phyloP scores from a whole-genome alignment of 2,888 invertebrate species.

The Serripes groenlandicus region DNA sequence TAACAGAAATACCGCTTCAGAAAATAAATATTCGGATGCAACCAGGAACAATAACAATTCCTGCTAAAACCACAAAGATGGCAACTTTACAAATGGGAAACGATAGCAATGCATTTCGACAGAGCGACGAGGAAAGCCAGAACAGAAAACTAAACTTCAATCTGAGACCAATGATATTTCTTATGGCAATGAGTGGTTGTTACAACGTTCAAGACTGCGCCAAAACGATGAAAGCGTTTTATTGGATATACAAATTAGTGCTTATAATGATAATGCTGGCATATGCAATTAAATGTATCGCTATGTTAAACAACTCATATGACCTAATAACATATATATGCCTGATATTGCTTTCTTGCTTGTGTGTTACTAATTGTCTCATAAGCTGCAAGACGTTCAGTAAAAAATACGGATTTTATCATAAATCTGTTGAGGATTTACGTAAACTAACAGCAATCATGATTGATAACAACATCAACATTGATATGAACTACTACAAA shows the following conservation, averaged over 20 bases:
- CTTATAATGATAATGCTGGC: neutral
- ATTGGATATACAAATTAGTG: neutral
- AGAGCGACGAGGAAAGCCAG: neutral
- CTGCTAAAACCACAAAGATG: neutral
- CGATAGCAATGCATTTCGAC: no score
- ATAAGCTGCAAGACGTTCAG: slow-evolving; percentile 5
- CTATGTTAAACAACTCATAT: neutral
- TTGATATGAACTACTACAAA: neutral
- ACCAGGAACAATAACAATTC: no score
- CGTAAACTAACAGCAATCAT: neutral
- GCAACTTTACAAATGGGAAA: neutral
- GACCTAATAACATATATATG: neutral
- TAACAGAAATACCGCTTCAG: no score
- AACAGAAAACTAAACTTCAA: neutral
- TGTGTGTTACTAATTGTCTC: neutral
- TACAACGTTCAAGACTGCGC: neutral
- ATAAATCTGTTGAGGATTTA: neutral
- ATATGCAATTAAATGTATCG: neutral
- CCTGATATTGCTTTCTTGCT: neutral
- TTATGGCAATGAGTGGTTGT: slow-evolving; percentile 14
- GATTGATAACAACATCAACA: neutral
- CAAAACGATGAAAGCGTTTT: neutral
- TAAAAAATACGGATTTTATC: neutral
- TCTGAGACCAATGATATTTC: neutral
- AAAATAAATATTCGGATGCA: no score